phyloP scores from a whole-genome alignment of 2,797 vertebrate species.

The Sebastes iracundus region DNA sequence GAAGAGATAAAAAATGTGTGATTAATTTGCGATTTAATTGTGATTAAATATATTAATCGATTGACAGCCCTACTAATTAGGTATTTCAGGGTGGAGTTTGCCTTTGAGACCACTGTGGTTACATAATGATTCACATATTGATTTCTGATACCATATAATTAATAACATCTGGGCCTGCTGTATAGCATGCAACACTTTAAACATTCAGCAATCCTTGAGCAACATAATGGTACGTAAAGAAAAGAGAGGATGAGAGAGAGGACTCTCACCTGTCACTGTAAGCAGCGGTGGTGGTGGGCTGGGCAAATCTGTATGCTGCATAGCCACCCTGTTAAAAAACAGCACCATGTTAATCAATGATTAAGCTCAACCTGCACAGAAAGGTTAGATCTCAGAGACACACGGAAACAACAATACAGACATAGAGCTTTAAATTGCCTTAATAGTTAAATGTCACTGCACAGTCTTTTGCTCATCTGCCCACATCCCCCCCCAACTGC shows the following conservation, averaged over 20 bases:
- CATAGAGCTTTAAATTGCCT: constrained; percentile 29
- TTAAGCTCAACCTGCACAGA: constrained; percentile 32
- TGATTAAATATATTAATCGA: no score
- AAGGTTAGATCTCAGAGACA: constrained; percentile 56
- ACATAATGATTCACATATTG: background rate
- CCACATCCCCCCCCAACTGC: background rate
- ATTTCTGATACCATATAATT: background rate
- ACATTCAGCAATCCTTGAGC: background rate
- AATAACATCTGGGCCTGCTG: background rate
- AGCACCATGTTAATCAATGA: constrained; percentile 54
- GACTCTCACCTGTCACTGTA: constrained; percentile 92
- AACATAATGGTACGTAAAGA: background rate
- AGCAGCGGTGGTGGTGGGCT: constrained; percentile 90
- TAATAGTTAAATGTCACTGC: constrained; percentile 52
- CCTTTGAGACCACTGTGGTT: background rate
- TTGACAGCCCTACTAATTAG: no score
- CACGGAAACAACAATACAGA: background rate
- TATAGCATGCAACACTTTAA: background rate
- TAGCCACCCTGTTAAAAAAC: constrained; percentile 89
- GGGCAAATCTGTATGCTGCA: constrained; percentile 95
- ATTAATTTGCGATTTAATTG: no score
- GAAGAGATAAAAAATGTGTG: no score
- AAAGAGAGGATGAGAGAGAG: background rate
- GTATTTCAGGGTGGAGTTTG: background rate
- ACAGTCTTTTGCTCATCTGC: constrained; percentile 25